Conservation (phyloP, 2,113 vertebrate species). For the Ailurus styani region DNA sequence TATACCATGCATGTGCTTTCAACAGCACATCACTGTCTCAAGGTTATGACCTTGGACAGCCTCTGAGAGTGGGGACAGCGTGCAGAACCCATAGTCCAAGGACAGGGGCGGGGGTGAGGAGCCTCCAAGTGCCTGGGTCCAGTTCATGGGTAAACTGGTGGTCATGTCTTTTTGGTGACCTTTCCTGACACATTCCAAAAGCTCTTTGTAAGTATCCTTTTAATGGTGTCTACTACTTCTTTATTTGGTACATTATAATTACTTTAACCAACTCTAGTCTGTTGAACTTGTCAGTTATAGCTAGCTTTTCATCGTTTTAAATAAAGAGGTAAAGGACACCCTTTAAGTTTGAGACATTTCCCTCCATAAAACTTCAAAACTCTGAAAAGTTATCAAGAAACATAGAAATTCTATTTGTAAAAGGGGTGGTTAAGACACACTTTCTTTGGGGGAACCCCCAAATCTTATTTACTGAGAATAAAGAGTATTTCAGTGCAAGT, state of each 20-base stretch:
- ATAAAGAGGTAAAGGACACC: neutral
- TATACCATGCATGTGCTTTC: neutral
- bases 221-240: neutral
- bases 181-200: neutral
- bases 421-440: neutral
- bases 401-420: neutral
- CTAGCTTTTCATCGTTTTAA: neutral
- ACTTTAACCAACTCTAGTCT: neutral
- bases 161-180: neutral
- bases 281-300: neutral
- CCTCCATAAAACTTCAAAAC: neutral
- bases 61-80: neutral
- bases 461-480: neutral
- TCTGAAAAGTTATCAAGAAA: neutral
- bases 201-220: neutral
- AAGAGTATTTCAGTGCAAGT: neutral
- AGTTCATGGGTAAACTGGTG: neutral
- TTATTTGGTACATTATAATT: neutral
- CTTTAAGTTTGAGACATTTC: neutral
- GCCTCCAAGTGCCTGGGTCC: neutral
- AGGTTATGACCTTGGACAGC: neutral
- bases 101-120: neutral
- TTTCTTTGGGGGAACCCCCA: fast-evolving
- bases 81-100: neutral
- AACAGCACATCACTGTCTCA: neutral